Conservation (phyloP, 2,797 vertebrate species). For the Parotocinclus haroldoi region DNA sequence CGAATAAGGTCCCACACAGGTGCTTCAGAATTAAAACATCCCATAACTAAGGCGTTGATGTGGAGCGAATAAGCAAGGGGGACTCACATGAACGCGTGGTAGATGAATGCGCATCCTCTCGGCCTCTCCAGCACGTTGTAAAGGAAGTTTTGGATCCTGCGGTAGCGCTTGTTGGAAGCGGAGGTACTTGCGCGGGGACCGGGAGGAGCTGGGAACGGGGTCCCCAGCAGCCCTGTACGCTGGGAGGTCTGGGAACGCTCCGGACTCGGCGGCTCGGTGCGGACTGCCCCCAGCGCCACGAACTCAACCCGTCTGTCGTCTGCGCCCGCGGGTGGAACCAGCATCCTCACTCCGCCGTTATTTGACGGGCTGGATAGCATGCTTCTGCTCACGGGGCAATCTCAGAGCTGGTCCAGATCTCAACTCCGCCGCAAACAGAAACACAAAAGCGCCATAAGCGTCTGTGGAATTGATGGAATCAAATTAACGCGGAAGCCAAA, state of each 20-base stretch:
- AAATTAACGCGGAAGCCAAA: neutral
- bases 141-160: conserved; percentile 89
- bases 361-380: conserved; percentile 77
- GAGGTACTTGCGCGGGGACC: conserved; percentile 65
- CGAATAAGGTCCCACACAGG: neutral
- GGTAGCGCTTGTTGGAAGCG: conserved; percentile 79
- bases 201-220: conserved; percentile 72
- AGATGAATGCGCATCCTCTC: conserved; percentile 94
- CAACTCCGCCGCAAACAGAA: neutral
- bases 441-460: conserved; percentile 12
- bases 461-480: neutral
- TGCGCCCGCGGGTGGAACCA: conserved; percentile 63
- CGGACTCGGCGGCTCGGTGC: conserved; percentile 78
- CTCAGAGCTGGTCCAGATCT: neutral
- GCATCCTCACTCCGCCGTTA: conserved; percentile 79
- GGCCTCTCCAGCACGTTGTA: conserved; percentile 98
- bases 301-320: conserved; percentile 82
- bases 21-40: neutral
- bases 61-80: neutral
- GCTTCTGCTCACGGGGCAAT: conserved; percentile 5
- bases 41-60: neutral
- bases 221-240: conserved; percentile 77
- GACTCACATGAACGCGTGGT: conserved; percentile 98
- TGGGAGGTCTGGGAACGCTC: conserved; percentile 75
- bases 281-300: conserved; percentile 84